phyloP scores from a whole-genome alignment of 2,888 invertebrate genomes.

The Macrosoma leucophasiata region DNA sequence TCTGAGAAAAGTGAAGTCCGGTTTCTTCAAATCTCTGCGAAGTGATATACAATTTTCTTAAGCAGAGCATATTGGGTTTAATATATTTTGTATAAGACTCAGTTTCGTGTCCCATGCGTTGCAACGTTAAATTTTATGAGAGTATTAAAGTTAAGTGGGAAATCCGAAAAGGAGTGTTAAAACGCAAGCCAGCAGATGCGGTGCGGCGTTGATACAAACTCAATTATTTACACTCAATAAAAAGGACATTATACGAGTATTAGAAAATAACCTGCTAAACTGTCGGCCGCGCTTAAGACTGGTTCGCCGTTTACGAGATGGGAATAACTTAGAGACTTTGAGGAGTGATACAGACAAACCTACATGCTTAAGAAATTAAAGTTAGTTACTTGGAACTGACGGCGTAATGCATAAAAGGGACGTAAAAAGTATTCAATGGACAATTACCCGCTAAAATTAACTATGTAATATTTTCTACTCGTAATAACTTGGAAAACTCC shows the following conservation, averaged over 20 bases:
- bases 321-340: too few relatives aligned
- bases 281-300: conserved; percentile 34
- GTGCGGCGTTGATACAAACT: conserved; percentile 66
- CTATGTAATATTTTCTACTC: too few relatives aligned
- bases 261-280: conserved; percentile 63
- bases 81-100: conserved; percentile 33
- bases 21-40: conserved; percentile 48
- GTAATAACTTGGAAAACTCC: too few relatives aligned
- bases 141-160: conserved; percentile 73
- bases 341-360: too few relatives aligned
- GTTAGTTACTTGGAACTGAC: too few relatives aligned
- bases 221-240: conserved; percentile 76
- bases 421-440: too few relatives aligned
- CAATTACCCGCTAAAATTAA: too few relatives aligned
- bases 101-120: conserved; percentile 31
- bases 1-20: conserved; percentile 41
- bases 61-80: conserved; percentile 38
- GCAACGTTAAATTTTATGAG: conserved; percentile 65
- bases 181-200: conserved; percentile 60
- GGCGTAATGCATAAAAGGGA: too few relatives aligned
- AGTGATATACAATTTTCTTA: conserved; percentile 45
- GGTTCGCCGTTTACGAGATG: conserved; percentile 42
- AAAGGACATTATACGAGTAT: conserved; percentile 71
- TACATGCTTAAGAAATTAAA: too few relatives aligned
- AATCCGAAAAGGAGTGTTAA: conserved; percentile 71